Base-by-base conservation (phyloP, 2,888 invertebrate genomes). In the Heteromyza rotundicornis region DNA sequence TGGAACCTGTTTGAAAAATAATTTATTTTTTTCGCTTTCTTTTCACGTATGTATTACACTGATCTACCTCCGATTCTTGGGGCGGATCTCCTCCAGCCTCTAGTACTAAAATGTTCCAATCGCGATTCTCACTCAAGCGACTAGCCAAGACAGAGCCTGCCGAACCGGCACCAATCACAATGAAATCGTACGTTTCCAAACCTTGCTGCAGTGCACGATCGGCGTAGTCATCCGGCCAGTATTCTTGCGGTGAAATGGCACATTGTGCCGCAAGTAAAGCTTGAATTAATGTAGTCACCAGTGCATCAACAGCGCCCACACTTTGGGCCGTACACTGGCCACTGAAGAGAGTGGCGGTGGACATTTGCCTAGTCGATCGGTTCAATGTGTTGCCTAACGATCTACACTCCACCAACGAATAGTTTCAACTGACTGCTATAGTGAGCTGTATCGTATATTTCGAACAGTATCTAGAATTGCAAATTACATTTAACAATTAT, bases 211-310 rank as follows among this genome's bases (percentile, higher is more conserved):
- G 36, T 0, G 69, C 69, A 0, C 54, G 36, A 8, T 72, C 71
- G 2, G 75, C 75, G 60, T 79, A 79, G 59, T 89, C 89, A 10
- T 74, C 71, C 0, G 89, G 89, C 85, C 89, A 89, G 1, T 84
- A 62, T 1, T 82, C 83, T 52, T 84, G 81, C 0, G 84, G 83
- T 0, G 84, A 83, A 10, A 89, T 70, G 0, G 84, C 82, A 68
- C 90, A 89, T 68, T 89, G 88, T 0, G 88, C 86, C 0, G 85
- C 78, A 12, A 89, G 71, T 23, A 91, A 76, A 0, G 86, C 83
- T 67, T 88, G 87, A 24, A 90, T 70, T 0, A 89, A 78, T 1
- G 87, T 84, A 1, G 84, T 74, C 61, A 90, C 88, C 59, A 89
- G 51, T 77, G 71, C 84, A 16, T 74, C 76, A 2, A 71, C 68